phyloP scores from a whole-genome alignment of 2,113 vertebrate species.

The Condylura cristata region DNA sequence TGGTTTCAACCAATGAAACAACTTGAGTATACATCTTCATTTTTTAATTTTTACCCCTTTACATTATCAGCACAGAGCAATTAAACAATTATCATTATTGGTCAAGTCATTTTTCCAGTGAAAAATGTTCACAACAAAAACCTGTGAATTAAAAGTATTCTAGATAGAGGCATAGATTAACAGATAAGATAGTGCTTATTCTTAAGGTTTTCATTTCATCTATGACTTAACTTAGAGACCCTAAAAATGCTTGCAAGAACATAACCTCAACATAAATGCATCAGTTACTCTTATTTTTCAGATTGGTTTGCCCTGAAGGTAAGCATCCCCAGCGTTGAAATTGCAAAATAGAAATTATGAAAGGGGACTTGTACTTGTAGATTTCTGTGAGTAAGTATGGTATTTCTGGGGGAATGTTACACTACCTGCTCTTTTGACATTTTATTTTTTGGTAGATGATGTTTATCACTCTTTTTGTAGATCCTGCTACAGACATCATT shows the following conservation, averaged over 20 bases:
- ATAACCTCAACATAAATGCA: background rate
- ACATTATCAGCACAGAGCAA: background rate
- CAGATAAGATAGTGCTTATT: conserved; percentile 38
- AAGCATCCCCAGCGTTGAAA: background rate
- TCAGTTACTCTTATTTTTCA: conserved; percentile 8
- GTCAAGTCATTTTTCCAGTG: background rate
- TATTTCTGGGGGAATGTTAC: background rate
- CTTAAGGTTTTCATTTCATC: conserved; percentile 52
- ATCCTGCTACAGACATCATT: conserved; percentile 6
- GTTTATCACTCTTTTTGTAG: background rate
- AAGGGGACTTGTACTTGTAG: background rate
- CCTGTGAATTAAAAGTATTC: background rate
- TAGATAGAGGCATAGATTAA: conserved; percentile 64
- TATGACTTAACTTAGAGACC: background rate
- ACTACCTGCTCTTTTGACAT: conserved; percentile 1
- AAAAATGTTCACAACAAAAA: background rate
- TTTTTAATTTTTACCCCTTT: background rate
- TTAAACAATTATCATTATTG: background rate
- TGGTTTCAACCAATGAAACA: background rate
- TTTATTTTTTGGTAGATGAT: conserved; percentile 31
- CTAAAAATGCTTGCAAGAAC: background rate
- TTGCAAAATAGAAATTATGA: background rate
- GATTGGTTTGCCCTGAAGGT: background rate
- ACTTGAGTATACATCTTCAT: fast-evolving
- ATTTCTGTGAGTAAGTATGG: background rate